Evolutionary conservation across 2,797 vertebrate species (phyloP), one percentile per base, ranked within the genome.

Genomic region (Spinus olivaceus): DNA sequence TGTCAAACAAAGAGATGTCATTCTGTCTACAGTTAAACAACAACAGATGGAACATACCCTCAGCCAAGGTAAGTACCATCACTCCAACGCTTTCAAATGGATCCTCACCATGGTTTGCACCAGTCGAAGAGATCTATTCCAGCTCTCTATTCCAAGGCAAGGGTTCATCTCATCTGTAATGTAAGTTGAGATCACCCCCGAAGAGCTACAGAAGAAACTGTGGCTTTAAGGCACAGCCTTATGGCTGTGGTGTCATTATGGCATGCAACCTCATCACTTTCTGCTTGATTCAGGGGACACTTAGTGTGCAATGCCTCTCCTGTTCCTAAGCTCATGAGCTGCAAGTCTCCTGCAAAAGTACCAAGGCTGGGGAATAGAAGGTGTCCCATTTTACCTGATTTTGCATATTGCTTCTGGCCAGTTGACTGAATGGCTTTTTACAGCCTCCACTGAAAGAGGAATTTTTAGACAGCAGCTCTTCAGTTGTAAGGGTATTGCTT

Each of bases 1-100:
- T 96, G 95, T 96, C 95, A 95, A 95, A 94, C 93, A 96, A 91
- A 95, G 93, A 96, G 85, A 91, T 95, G 81, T 93, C 94, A 92
- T 96, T 95, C 95, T 96, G 90, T 93, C 92, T 97, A 88, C 94
- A 95, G 94, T 94, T 95, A 95, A 95, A 96, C 94, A 96, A 95
- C 94, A 96, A 93, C 95, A 96, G 94, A 96, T 95, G 94, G 94
- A 92, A 78, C 63, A 95, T 86, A 94, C 90, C 77, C 93, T 91
- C 80, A 95, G 94, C 91, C 93, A 94, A 96, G 94, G 94, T 96
- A 95, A 95, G 93, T 93, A 94, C 74, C 88, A 92, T 96, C 86
- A 84, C 74, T 94, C 80, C 59, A 91, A 39, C 3, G 3, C 77
- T 95, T 95, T 92, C 83, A 95, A 94, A 72, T 66, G 63, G 70